Evolutionary conservation across 2,888 invertebrate genomes (phyloP).

Genomic region (Erebia aethiops): DNA sequence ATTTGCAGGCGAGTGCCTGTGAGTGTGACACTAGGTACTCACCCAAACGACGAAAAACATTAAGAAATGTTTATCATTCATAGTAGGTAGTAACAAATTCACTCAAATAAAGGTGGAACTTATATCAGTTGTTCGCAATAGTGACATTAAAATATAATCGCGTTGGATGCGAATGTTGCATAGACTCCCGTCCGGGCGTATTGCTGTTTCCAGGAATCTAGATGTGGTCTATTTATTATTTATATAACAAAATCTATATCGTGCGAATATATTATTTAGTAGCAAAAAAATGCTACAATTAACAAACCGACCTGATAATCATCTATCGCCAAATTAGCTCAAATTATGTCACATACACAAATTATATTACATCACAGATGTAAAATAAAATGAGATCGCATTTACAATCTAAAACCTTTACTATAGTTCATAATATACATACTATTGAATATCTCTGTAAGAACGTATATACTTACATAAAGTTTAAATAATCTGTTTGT

Average conservation of each 20-base stretch:
- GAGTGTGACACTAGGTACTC: background rate
- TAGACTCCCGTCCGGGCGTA: background rate
- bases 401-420: constrained; percentile 17
- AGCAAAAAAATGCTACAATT: background rate
- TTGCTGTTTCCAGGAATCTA: background rate
- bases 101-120: too few relatives aligned
- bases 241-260: background rate
- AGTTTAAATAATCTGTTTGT: constrained; percentile 56
- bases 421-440: constrained; percentile 25
- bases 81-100: too few relatives aligned
- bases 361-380: constrained; percentile 48
- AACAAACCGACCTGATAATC: background rate
- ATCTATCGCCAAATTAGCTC: background rate
- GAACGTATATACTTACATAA: constrained; percentile 31
- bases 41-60: background rate
- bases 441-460: constrained; percentile 45
- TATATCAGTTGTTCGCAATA: too few relatives aligned
- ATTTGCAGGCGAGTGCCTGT: background rate
- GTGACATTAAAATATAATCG: too few relatives aligned
- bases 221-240: background rate
- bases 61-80: too few relatives aligned
- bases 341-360: constrained; percentile 23
- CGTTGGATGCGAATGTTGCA: too few relatives aligned
- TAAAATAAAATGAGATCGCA: constrained; percentile 43
- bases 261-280: background rate